Evolutionary conservation across 2,888 invertebrate genomes (phyloP), one percentile per base, ranked within the genome.

Genomic region (Pristionchus mayeri): DNA sequence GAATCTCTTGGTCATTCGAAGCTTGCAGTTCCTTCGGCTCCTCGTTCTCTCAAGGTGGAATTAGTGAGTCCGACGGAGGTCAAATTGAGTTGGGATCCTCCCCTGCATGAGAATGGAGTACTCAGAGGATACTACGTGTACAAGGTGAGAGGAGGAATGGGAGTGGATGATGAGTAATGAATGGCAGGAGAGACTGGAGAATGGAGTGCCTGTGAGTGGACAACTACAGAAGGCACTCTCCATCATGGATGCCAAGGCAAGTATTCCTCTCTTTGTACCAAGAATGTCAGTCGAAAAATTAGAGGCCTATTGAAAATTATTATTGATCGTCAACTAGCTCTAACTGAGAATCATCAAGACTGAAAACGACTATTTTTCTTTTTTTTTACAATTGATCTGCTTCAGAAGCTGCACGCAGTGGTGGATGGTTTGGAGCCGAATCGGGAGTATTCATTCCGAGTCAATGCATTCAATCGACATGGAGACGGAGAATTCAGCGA

Each of bases 101-200:
- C 98, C 0, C 95, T 95, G 86, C 96, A 96, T 90, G 95, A 96
- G 87, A 97, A 98, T 93, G 91, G 98, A 76, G 96, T 98, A 89
- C 97, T 99, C 90, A 95, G 97, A 86, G 98, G 98, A 40, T 99
- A 98, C 94, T 98, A 98, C 93, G 96, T 99, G 85, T 97, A 97
- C 93, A 89, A 90, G 80, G 90, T 90, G n/a, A 54, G 71, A 13
- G n/a, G n/a, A n/a, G n/a, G n/a, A n/a, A n/a, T n/a, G n/a, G n/a
- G n/a, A n/a, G n/a, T n/a, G n/a, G n/a, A n/a, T n/a, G n/a, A n/a
- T n/a, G 18, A 18, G n/a, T 21, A 54, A 7, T n/a, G 4, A 27
- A 60, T 30, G 16, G 11, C 75, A 84, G 84, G 84, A 84, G 44
- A 24, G 84, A 3, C 75, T 84, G 0, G 84, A 97, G 93, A 86